Percentiles rank a stretch among this genome's conserved stretches.
Conservation (phyloP, 2,113 vertebrate species). For the Tenebrosternarchus preto region DNA sequence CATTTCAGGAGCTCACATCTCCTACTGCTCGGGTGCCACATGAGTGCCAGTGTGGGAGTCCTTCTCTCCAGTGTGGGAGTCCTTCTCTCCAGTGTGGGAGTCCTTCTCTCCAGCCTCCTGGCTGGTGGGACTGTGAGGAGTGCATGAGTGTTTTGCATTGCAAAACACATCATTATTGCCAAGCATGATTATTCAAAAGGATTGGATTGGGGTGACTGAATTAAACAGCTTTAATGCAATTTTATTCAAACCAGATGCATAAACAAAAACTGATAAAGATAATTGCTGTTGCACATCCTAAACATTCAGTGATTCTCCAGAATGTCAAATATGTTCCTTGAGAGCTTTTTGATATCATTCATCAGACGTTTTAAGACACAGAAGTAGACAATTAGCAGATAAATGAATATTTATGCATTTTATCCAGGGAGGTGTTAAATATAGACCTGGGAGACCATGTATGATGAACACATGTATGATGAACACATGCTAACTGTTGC, state of each 20-base stretch:
- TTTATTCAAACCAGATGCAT: slow-evolving; percentile 55
- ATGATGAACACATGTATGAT: slow-evolving; percentile 36
- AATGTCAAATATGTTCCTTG: slow-evolving; percentile 49
- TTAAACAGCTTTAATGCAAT: slow-evolving; percentile 62
- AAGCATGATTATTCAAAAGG: slow-evolving; percentile 62
- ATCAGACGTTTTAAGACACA: slow-evolving; percentile 39
- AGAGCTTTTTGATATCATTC: slow-evolving; percentile 39
- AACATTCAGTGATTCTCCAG: slow-evolving; percentile 37
- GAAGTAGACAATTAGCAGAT: slow-evolving; percentile 48
- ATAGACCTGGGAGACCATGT: slow-evolving; percentile 39
- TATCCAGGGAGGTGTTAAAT: slow-evolving; percentile 35
- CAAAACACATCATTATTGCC: slow-evolving; percentile 68
- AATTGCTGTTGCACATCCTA: slow-evolving; percentile 47
- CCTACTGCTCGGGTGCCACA: background rate
- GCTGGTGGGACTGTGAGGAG: slow-evolving; percentile 42
- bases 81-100: no score
- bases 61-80: no score
- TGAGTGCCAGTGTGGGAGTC: background rate
- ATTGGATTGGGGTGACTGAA: slow-evolving; percentile 49
- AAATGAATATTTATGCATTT: slow-evolving; percentile 55
- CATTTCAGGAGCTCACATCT: background rate
- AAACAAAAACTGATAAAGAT: slow-evolving; percentile 52
- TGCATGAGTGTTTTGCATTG: slow-evolving; percentile 63
- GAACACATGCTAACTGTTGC: slow-evolving; percentile 53
- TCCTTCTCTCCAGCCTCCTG: slow-evolving; percentile 3